Conservation (phyloP, 1,140 invertebrate genomes). For the Zaprionus vittiger region DNA sequence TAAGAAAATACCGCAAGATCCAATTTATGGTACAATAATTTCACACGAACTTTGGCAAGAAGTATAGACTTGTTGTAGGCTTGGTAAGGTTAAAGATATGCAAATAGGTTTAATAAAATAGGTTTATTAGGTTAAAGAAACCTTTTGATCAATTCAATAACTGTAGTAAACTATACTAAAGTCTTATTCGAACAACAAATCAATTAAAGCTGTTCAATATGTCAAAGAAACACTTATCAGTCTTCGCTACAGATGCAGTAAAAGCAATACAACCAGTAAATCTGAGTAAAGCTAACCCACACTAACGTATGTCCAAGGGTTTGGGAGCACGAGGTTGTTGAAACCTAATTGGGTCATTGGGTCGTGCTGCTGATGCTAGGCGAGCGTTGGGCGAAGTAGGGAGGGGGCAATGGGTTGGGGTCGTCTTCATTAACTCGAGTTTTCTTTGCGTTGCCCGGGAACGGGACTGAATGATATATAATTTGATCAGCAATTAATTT, state of each 20-base stretch:
- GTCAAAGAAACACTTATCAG: not conserved
- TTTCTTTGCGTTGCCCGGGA: slow-evolving; percentile 29
- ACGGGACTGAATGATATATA: slow-evolving; percentile 51
- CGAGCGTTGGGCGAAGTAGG: not conserved
- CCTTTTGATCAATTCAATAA: no score
- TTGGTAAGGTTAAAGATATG: no score
- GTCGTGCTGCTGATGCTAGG: slow-evolving; percentile 13
- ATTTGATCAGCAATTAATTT: slow-evolving; percentile 74
- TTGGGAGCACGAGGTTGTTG: not conserved
- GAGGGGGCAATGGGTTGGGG: not conserved
- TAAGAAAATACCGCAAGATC: no score
- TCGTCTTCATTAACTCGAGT: slow-evolving; percentile 40
- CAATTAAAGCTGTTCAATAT: no score
- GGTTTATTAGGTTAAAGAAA: no score
- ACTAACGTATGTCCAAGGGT: not conserved
- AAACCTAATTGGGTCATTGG: slow-evolving; percentile 48
- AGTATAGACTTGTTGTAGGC: no score
- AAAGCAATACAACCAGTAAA: not conserved
- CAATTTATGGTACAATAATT: no score
- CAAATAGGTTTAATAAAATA: no score
- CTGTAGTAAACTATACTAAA: no score
- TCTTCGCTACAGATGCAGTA: not conserved
- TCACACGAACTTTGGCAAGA: no score
- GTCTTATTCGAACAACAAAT: no score
- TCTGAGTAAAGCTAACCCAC: slow-evolving; percentile 4